Percentiles rank a stretch among this genome's conserved stretches.
Conservation (phyloP, 92 coral and sea anemone genomes). For the Blastomussa wellsi region DNA sequence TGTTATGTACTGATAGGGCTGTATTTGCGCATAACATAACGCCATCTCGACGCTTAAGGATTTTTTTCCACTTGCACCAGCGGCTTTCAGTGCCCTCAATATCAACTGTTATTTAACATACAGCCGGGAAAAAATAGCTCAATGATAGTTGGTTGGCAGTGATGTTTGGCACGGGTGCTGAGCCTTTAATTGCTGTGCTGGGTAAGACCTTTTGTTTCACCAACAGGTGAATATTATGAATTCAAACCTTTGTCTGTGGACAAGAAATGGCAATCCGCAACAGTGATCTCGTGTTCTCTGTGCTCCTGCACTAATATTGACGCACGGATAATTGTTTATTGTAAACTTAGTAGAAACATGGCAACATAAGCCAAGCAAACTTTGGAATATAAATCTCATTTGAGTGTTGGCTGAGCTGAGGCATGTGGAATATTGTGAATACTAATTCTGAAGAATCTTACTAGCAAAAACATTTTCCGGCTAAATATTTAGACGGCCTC, state of each 20-base stretch:
- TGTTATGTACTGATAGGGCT: constrained; percentile 29
- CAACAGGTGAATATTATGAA: constrained; percentile 4
- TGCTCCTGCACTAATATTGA: constrained; percentile 15
- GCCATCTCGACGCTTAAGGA: constrained; percentile 37
- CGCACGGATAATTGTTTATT: constrained; percentile 34
- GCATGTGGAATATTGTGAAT: neutral
- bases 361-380: constrained; percentile 33
- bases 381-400: neutral
- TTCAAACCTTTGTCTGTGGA: neutral
- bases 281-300: constrained; percentile 4
- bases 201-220: neutral
- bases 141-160: neutral
- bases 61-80: constrained; percentile 31
- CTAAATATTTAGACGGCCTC: neutral
- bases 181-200: neutral
- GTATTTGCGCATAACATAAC: constrained; percentile 31
- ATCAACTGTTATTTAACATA: constrained; percentile 10
- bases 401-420: neutral
- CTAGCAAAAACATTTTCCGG: neutral
- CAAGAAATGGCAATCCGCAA: neutral
- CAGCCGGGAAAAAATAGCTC: neutral
- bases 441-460: neutral
- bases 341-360: constrained; percentile 40
- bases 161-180: constrained; percentile 6
- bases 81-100: constrained; percentile 13